Evolutionary conservation across 2,113 vertebrate genomes (phyloP).

Genomic region (Siniperca chuatsi): DNA sequence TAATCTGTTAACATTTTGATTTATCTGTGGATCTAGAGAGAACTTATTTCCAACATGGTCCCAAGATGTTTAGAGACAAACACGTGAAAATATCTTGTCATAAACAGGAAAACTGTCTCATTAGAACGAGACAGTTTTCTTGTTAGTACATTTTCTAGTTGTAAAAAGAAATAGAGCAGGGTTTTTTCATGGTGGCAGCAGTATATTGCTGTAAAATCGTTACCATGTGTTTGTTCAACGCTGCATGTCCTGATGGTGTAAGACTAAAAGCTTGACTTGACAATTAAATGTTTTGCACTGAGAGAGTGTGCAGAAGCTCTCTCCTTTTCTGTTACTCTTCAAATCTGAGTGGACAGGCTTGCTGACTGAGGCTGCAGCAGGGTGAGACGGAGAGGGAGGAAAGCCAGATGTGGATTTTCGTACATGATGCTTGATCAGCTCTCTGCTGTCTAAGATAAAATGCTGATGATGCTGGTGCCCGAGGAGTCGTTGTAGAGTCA

Average conservation of each 20-base stretch:
- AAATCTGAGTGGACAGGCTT: not conserved
- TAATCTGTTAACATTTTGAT: too few species aligned
- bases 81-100: not conserved
- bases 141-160: not conserved
- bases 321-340: not conserved
- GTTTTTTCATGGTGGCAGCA: not conserved
- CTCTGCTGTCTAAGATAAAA: conserved; percentile 3
- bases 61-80: not conserved
- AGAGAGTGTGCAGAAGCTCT: not conserved
- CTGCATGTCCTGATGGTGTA: not conserved
- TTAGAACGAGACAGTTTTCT: not conserved
- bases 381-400: not conserved
- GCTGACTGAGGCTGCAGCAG: not conserved
- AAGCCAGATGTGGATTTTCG: conserved; percentile 26
- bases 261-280: not conserved
- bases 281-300: not conserved
- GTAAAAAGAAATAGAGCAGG: not conserved
- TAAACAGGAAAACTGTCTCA: not conserved
- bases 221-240: not conserved
- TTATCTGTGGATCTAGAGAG: too few species aligned
- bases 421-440: conserved; percentile 26
- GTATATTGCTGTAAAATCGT: not conserved
- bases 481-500: conserved; percentile 1
- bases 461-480: conserved; percentile 27
- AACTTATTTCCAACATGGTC: not conserved